Evolutionary conservation across 2,888 invertebrate species (phyloP), one percentile per base, ranked within the genome.

Genomic region (Diplazon laetatorius): DNA sequence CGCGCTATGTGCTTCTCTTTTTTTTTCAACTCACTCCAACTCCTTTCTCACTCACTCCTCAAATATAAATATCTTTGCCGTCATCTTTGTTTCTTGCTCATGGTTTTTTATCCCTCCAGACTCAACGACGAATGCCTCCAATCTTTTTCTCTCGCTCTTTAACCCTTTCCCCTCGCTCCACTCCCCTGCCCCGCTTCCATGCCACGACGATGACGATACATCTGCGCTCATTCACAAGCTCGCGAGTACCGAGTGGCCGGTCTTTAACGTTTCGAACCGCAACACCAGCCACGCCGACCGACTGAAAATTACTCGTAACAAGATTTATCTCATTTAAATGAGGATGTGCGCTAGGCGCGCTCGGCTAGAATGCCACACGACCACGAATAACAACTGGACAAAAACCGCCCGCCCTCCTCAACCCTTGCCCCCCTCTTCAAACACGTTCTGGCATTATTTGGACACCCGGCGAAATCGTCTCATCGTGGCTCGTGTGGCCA

Each of bases 301-400:
- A 83, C 85, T n/a, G 83, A 88, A 88, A 88, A 88, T 88, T 85
- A 87, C 85, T 85, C 85, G 85, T 86, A 89, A 89, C 88, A 88
- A 88, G 88, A 88, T 88, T 88, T 88, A 88, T 88, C 84, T 89
- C 89, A 86, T 88, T 88, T 88, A 88, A 88, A 88, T 89, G 88
- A 88, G 88, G 87, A 88, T 88, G 88, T 89, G 81, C 83, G 83
- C 80, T 82, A 86, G 87, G 85, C 83, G 82, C 86, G 76, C 82
- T 77, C 75, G 76, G 60, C 82, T 87, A 85, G 74, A 70, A 62
- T 14, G 37, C 59, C 44, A 37, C 63, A 60, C 60, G 20, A 52
- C 42, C 35, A 68, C 46, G 62, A 22, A 57, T 5, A 37, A 48
- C 63, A 37, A 9, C 22, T 22, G 46, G 25, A 46, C 46, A 30